Base-by-base conservation (phyloP, 1,140 invertebrate species). In the Zaprionus kolodkinae region DNA sequence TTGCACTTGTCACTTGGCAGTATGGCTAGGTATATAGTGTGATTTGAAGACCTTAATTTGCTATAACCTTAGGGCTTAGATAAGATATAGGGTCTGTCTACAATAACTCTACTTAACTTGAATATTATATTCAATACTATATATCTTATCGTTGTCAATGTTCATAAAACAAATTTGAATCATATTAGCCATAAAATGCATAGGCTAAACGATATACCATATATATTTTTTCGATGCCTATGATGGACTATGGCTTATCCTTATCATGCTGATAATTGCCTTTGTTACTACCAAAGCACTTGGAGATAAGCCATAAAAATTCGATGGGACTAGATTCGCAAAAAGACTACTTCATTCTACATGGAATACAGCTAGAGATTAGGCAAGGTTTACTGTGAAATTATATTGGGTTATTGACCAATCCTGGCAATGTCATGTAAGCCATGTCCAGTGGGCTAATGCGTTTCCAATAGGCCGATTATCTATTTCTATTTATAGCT, bases 231-330 rank as follows among this genome's bases (percentile, higher is more conserved):
- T 15, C 15, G 7, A 43, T 43, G n/a, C n/a, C 52, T 54, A 4
- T 54, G 21, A 13, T 55, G 13, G 11, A 33, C n/a, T 55, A 3
- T 45, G 40, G 72, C 79, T 88, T 79, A 82, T 76, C 76, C 79
- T 79, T 86, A 83, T 86, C 82, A 38, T 9, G 1, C 17, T 52
- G 75, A 86, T 61, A 78, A 57, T 54, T 61, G 50, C 60, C 65
- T 64, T 86, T 87, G 63, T 87, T 74, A 9, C 40, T 2, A 45
- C 9, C 40, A 2, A 21, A 21, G 40, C 27, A 17, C 27, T 50
- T 21, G 40, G 6, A 57, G 83, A 86, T 88, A 86, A 88, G 79
- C 78, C 76, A 71, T 79, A 86, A 87, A 85, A 62, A 60, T 64
- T 35, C 10, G 12, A 52, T 36, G 65, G 17, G 15, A 21, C 45